phyloP scores from a whole-genome alignment of 2,797 vertebrate species.

The Columba guinea region DNA sequence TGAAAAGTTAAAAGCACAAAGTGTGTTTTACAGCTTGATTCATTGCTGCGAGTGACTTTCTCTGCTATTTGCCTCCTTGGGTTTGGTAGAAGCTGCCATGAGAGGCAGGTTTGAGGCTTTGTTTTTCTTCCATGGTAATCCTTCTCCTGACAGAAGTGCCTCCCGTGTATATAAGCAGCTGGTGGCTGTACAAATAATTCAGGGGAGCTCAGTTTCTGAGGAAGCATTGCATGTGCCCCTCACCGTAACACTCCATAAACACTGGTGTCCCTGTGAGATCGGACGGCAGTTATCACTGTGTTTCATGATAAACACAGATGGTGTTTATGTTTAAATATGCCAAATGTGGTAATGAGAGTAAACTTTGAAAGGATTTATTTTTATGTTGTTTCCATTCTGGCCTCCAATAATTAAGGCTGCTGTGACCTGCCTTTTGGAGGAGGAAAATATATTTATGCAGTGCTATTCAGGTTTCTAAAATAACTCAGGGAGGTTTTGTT shows the following conservation, averaged over 20 bases:
- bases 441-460: constrained; percentile 19
- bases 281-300: not conserved
- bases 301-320: constrained; percentile 65
- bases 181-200: constrained; percentile 21
- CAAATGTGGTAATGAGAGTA: constrained; percentile 59
- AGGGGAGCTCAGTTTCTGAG: constrained; percentile 8
- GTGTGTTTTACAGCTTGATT: not conserved
- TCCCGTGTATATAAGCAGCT: not conserved
- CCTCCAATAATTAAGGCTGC: constrained; percentile 45
- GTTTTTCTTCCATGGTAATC: not conserved
- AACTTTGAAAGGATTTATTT: constrained; percentile 53
- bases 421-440: constrained; percentile 36
- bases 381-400: constrained; percentile 49
- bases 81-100: not conserved
- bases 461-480: constrained; percentile 33
- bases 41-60: not conserved
- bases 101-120: not conserved
- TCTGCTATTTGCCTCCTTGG: not conserved
- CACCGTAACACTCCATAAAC: constrained; percentile 49
- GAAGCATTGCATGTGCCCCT: constrained; percentile 9
- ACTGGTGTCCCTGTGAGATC: constrained; percentile 27
- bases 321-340: constrained; percentile 63
- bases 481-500: constrained; percentile 13
- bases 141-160: constrained; percentile 24
- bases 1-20: not conserved